phyloP scores from a whole-genome alignment of 1,140 invertebrate species.

The Cydia pomonella region DNA sequence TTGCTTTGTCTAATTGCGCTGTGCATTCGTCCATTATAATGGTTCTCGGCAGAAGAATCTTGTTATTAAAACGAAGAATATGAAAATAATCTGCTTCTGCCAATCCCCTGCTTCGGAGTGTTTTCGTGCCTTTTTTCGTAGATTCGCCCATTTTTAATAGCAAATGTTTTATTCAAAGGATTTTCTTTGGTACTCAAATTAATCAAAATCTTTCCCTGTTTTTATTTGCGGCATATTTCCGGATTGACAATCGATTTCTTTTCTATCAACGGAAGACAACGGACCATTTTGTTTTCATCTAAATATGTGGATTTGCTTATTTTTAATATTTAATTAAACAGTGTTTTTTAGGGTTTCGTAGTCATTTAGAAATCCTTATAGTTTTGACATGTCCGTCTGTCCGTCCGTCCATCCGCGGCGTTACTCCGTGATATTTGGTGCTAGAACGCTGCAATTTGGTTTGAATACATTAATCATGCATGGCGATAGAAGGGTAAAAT shows the following conservation, averaged over 20 bases:
- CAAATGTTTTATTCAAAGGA: slow-evolving; percentile 32
- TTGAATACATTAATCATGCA: too few relatives aligned
- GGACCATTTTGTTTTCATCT: not conserved
- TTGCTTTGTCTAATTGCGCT: not conserved
- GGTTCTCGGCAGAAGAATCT: slow-evolving; percentile 25
- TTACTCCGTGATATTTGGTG: too few relatives aligned
- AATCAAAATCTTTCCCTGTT: slow-evolving; percentile 29
- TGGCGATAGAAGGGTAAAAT: too few relatives aligned
- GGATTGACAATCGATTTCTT: not conserved
- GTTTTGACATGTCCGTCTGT: too few relatives aligned
- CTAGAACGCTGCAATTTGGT: too few relatives aligned
- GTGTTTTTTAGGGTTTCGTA: too few relatives aligned
- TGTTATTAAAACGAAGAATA: slow-evolving; percentile 32
- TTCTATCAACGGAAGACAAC: not conserved
- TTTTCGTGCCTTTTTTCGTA: slow-evolving; percentile 23
- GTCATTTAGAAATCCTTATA: too few relatives aligned
- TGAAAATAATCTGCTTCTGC: slow-evolving; percentile 28
- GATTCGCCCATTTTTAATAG: slow-evolving; percentile 24
- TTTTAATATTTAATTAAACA: too few relatives aligned
- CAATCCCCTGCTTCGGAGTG: slow-evolving; percentile 20
- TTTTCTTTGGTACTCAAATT: slow-evolving; percentile 16
- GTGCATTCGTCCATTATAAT: slow-evolving; percentile 24
- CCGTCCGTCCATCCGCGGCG: too few relatives aligned
- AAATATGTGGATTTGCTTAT: not conserved
- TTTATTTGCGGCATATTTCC: slow-evolving; percentile 7